phyloP scores from a whole-genome alignment of 53 echinoderm and acorn worm species.

The Apostichopus leukothele region DNA sequence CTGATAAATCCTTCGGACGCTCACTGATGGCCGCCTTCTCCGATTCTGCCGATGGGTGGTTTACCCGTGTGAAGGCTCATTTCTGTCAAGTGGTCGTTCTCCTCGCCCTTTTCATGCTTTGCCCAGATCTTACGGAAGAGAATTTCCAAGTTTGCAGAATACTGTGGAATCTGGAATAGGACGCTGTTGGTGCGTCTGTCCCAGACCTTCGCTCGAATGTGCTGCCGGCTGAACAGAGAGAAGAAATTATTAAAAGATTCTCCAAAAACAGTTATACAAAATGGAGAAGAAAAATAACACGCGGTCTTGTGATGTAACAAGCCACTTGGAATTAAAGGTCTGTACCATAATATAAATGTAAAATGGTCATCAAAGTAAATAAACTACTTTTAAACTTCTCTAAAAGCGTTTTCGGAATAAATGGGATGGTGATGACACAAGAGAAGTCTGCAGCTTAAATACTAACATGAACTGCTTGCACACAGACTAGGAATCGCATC shows the following conservation, averaged over 20 bases:
- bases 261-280: too few relatives aligned
- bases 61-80: not conserved
- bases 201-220: conserved; percentile 89
- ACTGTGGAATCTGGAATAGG: conserved; percentile 83
- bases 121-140: conserved; percentile 88
- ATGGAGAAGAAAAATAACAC: too few relatives aligned
- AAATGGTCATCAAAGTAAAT: too few relatives aligned
- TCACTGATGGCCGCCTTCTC: not conserved
- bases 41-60: not conserved
- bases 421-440: too few relatives aligned
- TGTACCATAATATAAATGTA: too few relatives aligned
- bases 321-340: too few relatives aligned
- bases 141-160: conserved; percentile 70
- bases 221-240: conserved; percentile 57
- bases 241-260: not conserved
- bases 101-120: conserved; percentile 61
- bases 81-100: conserved; percentile 9
- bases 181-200: conserved; percentile 68
- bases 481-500: too few relatives aligned
- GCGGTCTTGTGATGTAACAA: too few relatives aligned
- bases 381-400: too few relatives aligned
- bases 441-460: too few relatives aligned
- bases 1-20: not conserved
- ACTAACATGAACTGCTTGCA: too few relatives aligned
- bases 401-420: too few relatives aligned